A percentile compares a stretch with the other conserved stretches of the same genome.
Evolutionary conservation across 1,140 invertebrate genomes (phyloP).

Genomic region (Drosophila auraria): DNA sequence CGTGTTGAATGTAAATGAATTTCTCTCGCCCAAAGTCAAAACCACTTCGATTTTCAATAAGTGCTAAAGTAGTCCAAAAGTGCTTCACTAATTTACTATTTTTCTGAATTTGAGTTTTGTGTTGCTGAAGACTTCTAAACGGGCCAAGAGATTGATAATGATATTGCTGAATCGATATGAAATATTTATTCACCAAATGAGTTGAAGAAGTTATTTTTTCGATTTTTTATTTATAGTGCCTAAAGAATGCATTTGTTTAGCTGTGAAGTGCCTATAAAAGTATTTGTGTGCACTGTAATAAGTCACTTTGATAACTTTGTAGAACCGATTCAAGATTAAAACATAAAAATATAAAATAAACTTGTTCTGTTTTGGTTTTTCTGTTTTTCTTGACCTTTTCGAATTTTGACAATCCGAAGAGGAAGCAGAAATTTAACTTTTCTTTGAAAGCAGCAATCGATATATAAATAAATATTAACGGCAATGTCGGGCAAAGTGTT

Average conservation of each 20-base stretch:
- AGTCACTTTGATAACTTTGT: background rate
- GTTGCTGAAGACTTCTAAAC: background rate
- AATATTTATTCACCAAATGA: slow-evolving; percentile 11
- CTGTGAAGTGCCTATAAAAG: slow-evolving; percentile 17
- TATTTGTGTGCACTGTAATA: background rate
- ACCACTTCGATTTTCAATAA: slow-evolving; percentile 10
- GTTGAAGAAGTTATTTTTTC: slow-evolving; percentile 20
- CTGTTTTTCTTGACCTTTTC: background rate
- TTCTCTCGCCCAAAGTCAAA: slow-evolving; percentile 7
- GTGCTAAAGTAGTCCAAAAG: slow-evolving; percentile 21
- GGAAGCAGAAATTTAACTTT: slow-evolving; percentile 1
- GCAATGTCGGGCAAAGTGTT: background rate
- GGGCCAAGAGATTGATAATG: background rate
- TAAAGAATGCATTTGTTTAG: background rate
- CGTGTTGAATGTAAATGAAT: slow-evolving; percentile 41
- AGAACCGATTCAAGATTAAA: no score
- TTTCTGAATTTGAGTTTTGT: background rate
- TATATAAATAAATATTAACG: slow-evolving; percentile 12
- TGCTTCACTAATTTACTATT: slow-evolving; percentile 4
- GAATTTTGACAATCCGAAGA: background rate
- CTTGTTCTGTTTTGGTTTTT: background rate
- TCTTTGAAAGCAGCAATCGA: slow-evolving; percentile 16
- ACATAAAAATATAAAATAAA: background rate
- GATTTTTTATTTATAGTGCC: slow-evolving; percentile 16
- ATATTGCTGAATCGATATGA: slow-evolving; percentile 2